A percentile compares a stretch with the other conserved stretches of the same genome.
Conservation (phyloP, 2,888 invertebrate genomes). For the Microctonus hyperodae region DNA sequence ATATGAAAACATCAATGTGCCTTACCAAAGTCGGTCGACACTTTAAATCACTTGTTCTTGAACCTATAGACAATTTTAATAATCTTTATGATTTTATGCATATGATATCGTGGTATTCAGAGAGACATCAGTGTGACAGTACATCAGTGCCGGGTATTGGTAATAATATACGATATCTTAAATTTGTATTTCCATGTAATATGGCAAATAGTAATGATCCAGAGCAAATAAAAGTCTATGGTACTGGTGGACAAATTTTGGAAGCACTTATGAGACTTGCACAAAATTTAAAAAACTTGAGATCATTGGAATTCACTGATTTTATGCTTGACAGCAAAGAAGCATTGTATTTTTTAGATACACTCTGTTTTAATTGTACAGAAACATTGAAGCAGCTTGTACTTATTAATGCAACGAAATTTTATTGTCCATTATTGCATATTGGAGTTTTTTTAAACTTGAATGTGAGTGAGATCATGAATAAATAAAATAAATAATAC, state of each 20-base stretch:
- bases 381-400: constrained; percentile 70
- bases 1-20: constrained; percentile 75
- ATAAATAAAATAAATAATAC: not conserved
- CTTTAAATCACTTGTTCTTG: constrained; percentile 73
- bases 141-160: constrained; percentile 65
- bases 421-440: constrained; percentile 75
- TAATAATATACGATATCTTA: constrained; percentile 67
- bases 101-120: constrained; percentile 78
- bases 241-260: constrained; percentile 78
- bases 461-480: constrained; percentile 65
- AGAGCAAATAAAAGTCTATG: constrained; percentile 72
- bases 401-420: constrained; percentile 78
- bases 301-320: constrained; percentile 74
- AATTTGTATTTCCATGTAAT: constrained; percentile 79
- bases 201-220: constrained; percentile 72
- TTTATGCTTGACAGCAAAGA: constrained; percentile 76
- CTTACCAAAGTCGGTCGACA: constrained; percentile 73
- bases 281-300: constrained; percentile 71
- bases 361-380: constrained; percentile 73
- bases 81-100: constrained; percentile 86
- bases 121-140: constrained; percentile 58
- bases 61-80: constrained; percentile 79
- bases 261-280: constrained; percentile 74
- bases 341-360: constrained; percentile 76
- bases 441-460: constrained; percentile 79